phyloP scores from a whole-genome alignment of 2,797 vertebrate genomes.

The Salarias fasciatus region DNA sequence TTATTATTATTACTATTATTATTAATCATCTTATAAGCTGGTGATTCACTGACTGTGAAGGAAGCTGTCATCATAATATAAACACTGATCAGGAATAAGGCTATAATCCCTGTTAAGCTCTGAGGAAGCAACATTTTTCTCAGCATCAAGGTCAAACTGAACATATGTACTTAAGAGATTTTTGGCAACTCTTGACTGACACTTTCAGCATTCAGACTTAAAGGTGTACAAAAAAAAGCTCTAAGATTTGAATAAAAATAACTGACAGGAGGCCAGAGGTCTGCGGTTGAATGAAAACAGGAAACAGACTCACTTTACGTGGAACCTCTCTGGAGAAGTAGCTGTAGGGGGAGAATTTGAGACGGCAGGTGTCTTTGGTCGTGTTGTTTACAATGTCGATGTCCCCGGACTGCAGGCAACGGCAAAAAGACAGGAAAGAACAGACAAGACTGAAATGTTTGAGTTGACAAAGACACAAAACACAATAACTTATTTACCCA shows the following conservation, averaged over 20 bases:
- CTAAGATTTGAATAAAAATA: slow-evolving; percentile 1
- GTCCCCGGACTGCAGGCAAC: slow-evolving; percentile 89
- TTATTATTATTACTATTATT: too few relatives aligned
- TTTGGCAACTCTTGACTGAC: neutral
- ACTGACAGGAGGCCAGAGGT: neutral
- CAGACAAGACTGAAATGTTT: neutral
- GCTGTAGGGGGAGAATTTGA: slow-evolving; percentile 97
- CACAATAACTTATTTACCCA: too few relatives aligned
- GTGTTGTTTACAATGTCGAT: slow-evolving; percentile 95
- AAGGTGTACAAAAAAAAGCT: neutral
- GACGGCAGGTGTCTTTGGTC: slow-evolving; percentile 92
- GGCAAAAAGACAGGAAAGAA: slow-evolving; percentile 38
- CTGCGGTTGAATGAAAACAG: slow-evolving; percentile 5
- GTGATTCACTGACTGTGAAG: neutral
- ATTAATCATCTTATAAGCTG: neutral
- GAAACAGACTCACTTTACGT: slow-evolving; percentile 86
- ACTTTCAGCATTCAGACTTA: neutral
- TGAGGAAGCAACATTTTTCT: neutral
- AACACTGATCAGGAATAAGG: neutral
- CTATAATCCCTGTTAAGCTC: neutral
- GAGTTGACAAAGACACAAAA: neutral
- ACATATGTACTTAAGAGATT: slow-evolving; percentile 6
- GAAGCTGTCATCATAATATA: neutral
- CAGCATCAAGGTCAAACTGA: neutral
- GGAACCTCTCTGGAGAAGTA: slow-evolving; percentile 96